Conservation (phyloP, 2,888 invertebrate genomes). For the Seira ritae region DNA sequence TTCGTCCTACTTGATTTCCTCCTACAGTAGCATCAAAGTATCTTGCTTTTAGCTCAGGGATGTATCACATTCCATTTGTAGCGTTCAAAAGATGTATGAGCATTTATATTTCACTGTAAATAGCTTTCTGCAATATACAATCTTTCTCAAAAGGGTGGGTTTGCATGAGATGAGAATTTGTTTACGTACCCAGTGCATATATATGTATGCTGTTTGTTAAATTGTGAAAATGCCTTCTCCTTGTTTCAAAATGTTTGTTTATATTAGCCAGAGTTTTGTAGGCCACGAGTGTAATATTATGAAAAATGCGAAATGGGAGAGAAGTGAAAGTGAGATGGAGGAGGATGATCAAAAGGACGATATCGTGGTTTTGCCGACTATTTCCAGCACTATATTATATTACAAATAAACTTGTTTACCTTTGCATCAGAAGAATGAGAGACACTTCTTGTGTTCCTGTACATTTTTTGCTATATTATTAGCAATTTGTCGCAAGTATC, state of each 20-base stretch:
- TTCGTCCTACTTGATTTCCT: not conserved
- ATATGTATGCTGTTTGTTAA: slow-evolving; percentile 11
- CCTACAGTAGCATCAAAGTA: not conserved
- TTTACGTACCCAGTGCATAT: not conserved
- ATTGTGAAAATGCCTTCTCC: not conserved
- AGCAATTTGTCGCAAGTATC: too few species aligned
- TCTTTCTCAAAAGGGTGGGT: not conserved
- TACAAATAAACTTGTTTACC: not conserved
- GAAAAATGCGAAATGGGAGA: slow-evolving; percentile 32
- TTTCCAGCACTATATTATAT: not conserved
- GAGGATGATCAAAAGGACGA: slow-evolving; percentile 40
- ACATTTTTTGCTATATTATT: too few species aligned
- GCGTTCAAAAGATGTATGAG: not conserved
- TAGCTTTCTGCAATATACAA: not conserved
- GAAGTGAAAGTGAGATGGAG: slow-evolving; percentile 35
- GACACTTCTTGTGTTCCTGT: too few species aligned
- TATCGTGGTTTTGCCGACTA: slow-evolving; percentile 47
- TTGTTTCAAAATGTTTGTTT: slow-evolving; percentile 33
- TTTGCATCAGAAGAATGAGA: not conserved
- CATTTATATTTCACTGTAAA: not conserved
- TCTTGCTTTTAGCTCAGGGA: not conserved
- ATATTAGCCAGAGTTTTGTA: slow-evolving; percentile 37
- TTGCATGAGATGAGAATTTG: too few species aligned
- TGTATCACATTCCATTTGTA: not conserved
- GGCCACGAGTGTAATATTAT: slow-evolving; percentile 19